These are phyloP conservation scores for Periparus ater DNA, from an alignment of 2,797 vertebrate genomes.

Conservation along the genomic window DNA sequence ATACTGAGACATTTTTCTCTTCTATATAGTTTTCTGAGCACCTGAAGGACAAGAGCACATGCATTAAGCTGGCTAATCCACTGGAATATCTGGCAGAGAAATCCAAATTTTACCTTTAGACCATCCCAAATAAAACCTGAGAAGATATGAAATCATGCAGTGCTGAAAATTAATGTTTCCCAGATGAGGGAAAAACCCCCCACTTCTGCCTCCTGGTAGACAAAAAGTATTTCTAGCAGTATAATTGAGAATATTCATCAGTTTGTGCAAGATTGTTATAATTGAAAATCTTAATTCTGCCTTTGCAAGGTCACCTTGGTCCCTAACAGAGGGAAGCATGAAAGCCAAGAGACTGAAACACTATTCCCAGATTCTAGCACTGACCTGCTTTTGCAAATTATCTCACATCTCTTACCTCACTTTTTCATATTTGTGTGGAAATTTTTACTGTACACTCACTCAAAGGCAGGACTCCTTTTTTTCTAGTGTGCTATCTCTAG, in stretches of 20 bases:
- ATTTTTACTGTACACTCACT: neutral
- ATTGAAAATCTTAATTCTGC: conserved; percentile 27
- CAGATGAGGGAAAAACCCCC: rapidly evolving
- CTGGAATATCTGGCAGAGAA: neutral
- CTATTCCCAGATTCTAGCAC: neutral
- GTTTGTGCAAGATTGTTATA: neutral
- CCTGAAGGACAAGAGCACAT: neutral
- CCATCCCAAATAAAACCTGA: neutral
- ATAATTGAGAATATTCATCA: conserved; percentile 9
- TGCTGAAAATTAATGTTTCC: neutral
- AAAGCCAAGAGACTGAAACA: conserved; percentile 9
- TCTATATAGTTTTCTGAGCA: neutral
- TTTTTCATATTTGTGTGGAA: neutral
- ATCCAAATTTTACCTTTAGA: neutral
- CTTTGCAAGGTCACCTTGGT: conserved; percentile 34
- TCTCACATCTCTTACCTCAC: neutral
- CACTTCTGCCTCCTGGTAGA: neutral
- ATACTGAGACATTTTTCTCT: neutral
- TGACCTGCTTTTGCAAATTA: conserved; percentile 46
- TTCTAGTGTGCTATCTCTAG: neutral
- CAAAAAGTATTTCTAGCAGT: neutral
- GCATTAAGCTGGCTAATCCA: neutral
- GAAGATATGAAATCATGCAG: neutral
- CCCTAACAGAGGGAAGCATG: neutral
- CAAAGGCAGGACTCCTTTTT: neutral